Evolutionary conservation across 2,113 vertebrate genomes (phyloP), one percentile per base, ranked within the genome.

Genomic region (Salvelinus alpinus): DNA sequence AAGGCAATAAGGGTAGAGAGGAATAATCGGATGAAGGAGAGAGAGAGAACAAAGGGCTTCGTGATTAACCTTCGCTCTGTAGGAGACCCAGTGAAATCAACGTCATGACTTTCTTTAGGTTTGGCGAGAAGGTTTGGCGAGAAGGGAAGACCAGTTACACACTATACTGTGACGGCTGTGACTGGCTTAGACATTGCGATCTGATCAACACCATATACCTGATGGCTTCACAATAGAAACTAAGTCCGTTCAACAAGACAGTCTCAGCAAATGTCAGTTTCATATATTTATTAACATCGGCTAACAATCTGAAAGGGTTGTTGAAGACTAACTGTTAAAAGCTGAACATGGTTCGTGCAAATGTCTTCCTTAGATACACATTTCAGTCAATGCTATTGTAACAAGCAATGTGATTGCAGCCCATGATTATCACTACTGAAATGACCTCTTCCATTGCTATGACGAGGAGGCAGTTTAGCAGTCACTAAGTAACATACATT

Each of bases 401-500:
- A 57, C 16, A 57, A 20, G 4, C 54, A 57, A 20, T 57, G 54
- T 16, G 20, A 57, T 44, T 44, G 38, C 38, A 9, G 38, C 8
- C 38, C 38, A 44, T 44, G 38, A 44, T 44, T 25, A 11, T 25
- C 9, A 64, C 24, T 25, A 64, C 22, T 11, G 62, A 64, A 25
- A 12, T 64, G 24, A 64, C 24, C 62, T 22, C 22, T 64, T 64
- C 25, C 24, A 25, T 64, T 7, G 64, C 14, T 29, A 6, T 66
- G 12, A 66, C 25, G 64, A 29, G 16, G 12, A 66, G 64, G n/a
- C 73, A 34, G 29, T 25, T 57, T 24, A 27, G 8, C 75, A 12
- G 9, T 70, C 38, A 66, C 64, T n/a, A 16, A 29, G n/a, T n/a
- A 47, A 76, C 57, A 59, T 57, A 29, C 57, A 38, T 48, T n/a